These are phyloP conservation scores for Rotaria socialis DNA, from an alignment of 2,888 invertebrate species.

Conservation along the genomic window DNA sequence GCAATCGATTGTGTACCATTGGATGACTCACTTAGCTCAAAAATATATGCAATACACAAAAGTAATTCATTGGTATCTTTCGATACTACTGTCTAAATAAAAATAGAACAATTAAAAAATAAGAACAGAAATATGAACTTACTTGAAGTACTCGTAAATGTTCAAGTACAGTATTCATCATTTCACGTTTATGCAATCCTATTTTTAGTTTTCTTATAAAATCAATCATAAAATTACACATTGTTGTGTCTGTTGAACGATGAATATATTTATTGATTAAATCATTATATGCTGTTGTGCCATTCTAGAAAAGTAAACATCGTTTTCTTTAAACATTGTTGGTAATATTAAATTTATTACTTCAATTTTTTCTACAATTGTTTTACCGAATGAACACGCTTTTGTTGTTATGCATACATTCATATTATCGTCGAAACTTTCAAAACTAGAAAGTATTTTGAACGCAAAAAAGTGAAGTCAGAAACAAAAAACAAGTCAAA, in stretches of 20 bases:
- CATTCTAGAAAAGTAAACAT: slow-evolving; percentile 64
- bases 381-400: slow-evolving; percentile 98
- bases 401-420: slow-evolving; percentile 80
- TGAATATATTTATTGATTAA: slow-evolving; percentile 79
- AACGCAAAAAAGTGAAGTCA: slow-evolving; percentile 28
- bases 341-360: background rate
- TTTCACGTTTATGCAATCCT: slow-evolving; percentile 94
- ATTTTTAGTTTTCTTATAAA: slow-evolving; percentile 98
- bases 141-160: slow-evolving; percentile 99
- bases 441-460: slow-evolving; percentile 70
- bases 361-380: slow-evolving; percentile 97
- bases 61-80: slow-evolving; percentile 23
- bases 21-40: slow-evolving; percentile 26
- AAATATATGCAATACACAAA: slow-evolving; percentile 11
- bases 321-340: no score
- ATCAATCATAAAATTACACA: slow-evolving; percentile 99
- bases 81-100: background rate
- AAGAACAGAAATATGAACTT: slow-evolving; percentile 48
- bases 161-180: slow-evolving; percentile 99
- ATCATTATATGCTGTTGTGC: slow-evolving; percentile 74
- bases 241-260: slow-evolving; percentile 90
- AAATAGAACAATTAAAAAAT: background rate
- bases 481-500: background rate
- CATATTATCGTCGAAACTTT: slow-evolving; percentile 58
- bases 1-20: background rate